These are phyloP conservation scores for Pentalonia nigronervosa DNA, from an alignment of 1,140 invertebrate species.

Conservation along the genomic window DNA sequence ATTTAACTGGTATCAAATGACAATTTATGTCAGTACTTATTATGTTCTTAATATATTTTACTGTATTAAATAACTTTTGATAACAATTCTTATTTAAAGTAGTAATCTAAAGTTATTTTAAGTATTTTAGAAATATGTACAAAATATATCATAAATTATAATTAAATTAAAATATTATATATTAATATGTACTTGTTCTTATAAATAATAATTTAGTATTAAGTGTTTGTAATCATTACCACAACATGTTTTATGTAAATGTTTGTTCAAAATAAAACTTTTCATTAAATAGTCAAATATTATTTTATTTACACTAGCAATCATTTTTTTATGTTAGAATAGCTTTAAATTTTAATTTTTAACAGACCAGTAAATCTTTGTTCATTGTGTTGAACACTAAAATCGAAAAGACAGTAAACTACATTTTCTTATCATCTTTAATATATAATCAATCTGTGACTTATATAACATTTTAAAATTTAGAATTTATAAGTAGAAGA, in stretches of 20 bases:
- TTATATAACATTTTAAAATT: not conserved
- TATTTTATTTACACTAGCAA: not conserved
- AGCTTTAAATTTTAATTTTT: too few species aligned
- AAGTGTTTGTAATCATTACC: not conserved
- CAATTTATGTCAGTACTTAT: not conserved
- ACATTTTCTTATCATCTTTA: not conserved
- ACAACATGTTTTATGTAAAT: not conserved
- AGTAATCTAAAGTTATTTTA: not conserved
- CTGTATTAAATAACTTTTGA: not conserved
- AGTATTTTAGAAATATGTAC: not conserved
- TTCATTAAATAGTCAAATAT: not conserved
- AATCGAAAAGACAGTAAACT: not conserved
- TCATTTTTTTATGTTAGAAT: too few species aligned
- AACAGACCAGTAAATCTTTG: too few species aligned
- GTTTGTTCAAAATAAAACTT: not conserved
- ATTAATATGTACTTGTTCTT: not conserved
- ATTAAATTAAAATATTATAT: not conserved
- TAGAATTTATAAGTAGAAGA: not conserved
- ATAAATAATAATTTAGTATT: too few species aligned
- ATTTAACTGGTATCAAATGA: not conserved
- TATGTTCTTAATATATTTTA: not conserved
- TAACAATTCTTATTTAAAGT: not conserved
- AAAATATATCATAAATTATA: not conserved
- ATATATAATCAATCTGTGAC: not conserved
- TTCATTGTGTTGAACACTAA: too few species aligned